Conservation (phyloP, 2,113 vertebrate genomes). For the Forbesichthys papilliferus region DNA sequence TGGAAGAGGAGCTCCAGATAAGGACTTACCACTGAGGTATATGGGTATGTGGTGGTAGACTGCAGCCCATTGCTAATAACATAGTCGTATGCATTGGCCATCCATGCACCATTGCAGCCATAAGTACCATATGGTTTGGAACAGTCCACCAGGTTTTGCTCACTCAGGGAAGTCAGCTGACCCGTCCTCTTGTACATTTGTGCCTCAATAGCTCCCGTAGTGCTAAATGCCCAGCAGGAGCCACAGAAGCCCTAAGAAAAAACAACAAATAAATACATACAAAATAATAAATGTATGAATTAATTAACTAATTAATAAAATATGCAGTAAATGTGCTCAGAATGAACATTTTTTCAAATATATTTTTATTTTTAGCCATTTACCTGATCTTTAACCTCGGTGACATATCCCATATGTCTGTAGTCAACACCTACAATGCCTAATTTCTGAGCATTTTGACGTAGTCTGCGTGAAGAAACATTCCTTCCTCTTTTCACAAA, state of each 20-base stretch:
- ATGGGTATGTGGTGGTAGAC: constrained; percentile 71
- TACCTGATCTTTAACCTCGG: constrained; percentile 79
- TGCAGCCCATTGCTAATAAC: constrained; percentile 74
- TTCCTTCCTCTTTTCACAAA: constrained; percentile 54
- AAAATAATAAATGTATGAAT: neutral
- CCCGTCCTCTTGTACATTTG: constrained; percentile 76
- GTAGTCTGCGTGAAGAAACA: constrained; percentile 53
- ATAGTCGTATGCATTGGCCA: constrained; percentile 78
- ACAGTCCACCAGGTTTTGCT: constrained; percentile 81
- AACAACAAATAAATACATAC: constrained; percentile 2
- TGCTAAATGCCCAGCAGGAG: constrained; percentile 83
- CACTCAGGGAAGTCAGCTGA: constrained; percentile 74
- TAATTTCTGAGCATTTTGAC: constrained; percentile 48
- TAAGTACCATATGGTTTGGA: constrained; percentile 73
- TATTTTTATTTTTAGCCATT: neutral
- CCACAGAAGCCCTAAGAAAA: constrained; percentile 76
- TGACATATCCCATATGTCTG: constrained; percentile 74
- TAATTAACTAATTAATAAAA: neutral
- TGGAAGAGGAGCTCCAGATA: neutral
- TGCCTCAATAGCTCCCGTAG: constrained; percentile 79
- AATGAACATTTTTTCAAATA: neutral
- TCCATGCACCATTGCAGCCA: constrained; percentile 79
- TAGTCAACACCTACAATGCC: constrained; percentile 63
- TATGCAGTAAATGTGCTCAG: neutral
- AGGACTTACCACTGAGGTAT: constrained; percentile 71